These are phyloP conservation scores for Mustelus asterias DNA, from an alignment of 2,113 vertebrate species.

Conservation along the genomic window DNA sequence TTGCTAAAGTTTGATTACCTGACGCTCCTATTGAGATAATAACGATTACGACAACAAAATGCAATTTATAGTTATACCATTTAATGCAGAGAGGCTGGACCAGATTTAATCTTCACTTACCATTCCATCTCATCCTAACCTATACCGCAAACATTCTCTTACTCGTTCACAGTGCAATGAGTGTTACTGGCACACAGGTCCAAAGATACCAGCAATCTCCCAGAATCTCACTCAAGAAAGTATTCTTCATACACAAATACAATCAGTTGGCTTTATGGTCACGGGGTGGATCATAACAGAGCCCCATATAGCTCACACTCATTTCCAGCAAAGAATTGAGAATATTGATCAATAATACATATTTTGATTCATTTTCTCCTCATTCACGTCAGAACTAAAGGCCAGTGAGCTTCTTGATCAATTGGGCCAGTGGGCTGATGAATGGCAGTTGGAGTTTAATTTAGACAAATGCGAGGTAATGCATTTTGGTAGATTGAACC, in stretches of 20 bases:
- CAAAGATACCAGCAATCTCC: background rate
- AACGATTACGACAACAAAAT: background rate
- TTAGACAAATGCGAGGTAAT: too few relatives aligned
- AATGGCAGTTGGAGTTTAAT: too few relatives aligned
- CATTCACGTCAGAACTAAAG: too few relatives aligned
- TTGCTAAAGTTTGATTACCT: background rate
- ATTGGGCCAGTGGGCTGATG: too few relatives aligned
- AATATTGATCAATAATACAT: background rate
- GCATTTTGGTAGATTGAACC: too few relatives aligned
- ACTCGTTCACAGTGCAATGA: background rate
- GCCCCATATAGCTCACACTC: background rate
- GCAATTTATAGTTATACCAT: background rate
- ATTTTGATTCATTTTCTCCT: background rate
- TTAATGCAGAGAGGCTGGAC: background rate
- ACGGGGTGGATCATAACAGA: background rate
- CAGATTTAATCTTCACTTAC: background rate
- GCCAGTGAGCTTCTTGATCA: too few relatives aligned
- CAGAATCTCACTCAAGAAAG: background rate
- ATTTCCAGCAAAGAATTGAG: background rate
- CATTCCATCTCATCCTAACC: background rate
- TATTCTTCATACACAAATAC: background rate
- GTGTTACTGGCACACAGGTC: background rate
- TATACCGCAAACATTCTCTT: background rate
- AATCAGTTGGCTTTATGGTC: background rate
- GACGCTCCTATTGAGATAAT: background rate